Conservation (phyloP, 2,888 invertebrate species). For the Exephanes ischioxanthus region DNA sequence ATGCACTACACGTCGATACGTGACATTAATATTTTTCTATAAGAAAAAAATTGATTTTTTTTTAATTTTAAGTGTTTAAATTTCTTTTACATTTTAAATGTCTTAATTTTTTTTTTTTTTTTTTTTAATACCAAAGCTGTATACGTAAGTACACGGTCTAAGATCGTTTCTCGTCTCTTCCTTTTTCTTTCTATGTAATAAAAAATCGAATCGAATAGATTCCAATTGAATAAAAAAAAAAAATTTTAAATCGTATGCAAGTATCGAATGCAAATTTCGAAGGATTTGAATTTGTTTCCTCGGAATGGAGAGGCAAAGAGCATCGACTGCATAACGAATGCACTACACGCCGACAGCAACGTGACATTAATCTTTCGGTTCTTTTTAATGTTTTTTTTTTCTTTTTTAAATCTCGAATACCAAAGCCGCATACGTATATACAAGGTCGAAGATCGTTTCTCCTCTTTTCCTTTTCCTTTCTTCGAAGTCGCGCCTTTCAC, state of each 20-base stretch:
- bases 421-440: slow-evolving; percentile 21
- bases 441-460: slow-evolving; percentile 42
- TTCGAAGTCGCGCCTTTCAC: slow-evolving; percentile 40
- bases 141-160: no score
- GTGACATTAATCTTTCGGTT: slow-evolving; percentile 28
- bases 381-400: background rate
- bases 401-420: slow-evolving; percentile 26
- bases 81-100: no score
- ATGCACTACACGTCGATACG: slow-evolving; percentile 50
- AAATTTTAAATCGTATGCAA: no score
- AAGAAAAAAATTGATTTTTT: background rate
- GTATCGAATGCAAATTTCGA: slow-evolving; percentile 49
- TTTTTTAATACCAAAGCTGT: no score
- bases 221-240: no score
- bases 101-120: no score
- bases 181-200: no score
- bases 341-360: slow-evolving; percentile 47
- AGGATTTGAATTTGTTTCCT: slow-evolving; percentile 13
- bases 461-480: slow-evolving; percentile 37
- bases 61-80: background rate
- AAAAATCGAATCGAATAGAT: no score
- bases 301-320: slow-evolving; percentile 29
- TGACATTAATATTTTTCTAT: slow-evolving; percentile 21
- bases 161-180: no score
- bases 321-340: slow-evolving; percentile 48